Conservation (phyloP, 2,113 vertebrate genomes). For the Salvelinus fontinalis region DNA sequence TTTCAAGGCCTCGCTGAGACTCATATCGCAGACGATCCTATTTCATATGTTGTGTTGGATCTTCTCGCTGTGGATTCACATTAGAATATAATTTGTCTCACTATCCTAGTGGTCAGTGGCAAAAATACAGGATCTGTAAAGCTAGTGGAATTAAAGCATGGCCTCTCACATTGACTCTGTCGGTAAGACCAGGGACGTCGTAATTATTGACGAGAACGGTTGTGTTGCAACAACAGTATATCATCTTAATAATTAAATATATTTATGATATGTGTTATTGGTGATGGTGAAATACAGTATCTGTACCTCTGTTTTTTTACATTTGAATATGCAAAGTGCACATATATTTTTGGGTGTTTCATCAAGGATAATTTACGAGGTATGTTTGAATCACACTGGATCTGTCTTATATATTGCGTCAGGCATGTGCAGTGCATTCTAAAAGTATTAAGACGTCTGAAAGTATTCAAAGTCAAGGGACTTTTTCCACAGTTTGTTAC, state of each 20-base stretch:
- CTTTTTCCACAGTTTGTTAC: no score
- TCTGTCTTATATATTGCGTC: not conserved
- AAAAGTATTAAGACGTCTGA: no score
- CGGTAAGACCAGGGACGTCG: slow-evolving; percentile 12
- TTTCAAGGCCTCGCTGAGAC: slow-evolving; percentile 5
- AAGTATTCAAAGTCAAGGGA: no score
- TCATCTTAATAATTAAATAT: no score
- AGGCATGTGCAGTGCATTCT: not conserved
- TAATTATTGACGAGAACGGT: not conserved
- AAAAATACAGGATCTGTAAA: slow-evolving; percentile 18
- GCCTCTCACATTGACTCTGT: not conserved
- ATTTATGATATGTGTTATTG: not conserved
- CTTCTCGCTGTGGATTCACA: not conserved
- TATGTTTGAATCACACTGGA: not conserved
- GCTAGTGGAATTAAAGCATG: slow-evolving; percentile 1
- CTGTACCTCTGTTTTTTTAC: not conserved
- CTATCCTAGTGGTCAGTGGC: not conserved
- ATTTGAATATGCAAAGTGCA: not conserved
- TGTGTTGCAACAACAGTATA: not conserved
- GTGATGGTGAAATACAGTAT: not conserved
- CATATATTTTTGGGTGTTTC: not conserved
- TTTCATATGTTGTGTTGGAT: slow-evolving; percentile 10
- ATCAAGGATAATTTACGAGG: slow-evolving; percentile 3
- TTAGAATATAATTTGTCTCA: slow-evolving; percentile 16
- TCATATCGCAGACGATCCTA: not conserved